Evolutionary conservation across 2,797 vertebrate genomes (phyloP).

Genomic region (Heliangelus exortis): DNA sequence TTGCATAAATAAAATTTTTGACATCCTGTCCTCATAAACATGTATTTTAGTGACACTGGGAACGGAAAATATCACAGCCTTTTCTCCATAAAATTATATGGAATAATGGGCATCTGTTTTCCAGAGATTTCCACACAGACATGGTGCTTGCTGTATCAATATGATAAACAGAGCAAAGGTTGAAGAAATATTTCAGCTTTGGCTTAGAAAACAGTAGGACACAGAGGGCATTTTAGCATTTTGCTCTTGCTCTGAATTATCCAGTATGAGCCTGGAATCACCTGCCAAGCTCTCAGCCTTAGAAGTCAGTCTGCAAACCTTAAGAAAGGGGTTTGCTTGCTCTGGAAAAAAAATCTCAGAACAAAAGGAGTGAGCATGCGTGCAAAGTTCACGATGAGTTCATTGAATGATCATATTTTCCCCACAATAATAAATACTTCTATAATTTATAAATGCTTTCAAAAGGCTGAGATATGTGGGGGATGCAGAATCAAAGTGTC

Average conservation of each 20-base stretch:
- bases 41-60: background rate
- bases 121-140: background rate
- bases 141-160: background rate
- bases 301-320: background rate
- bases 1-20: background rate
- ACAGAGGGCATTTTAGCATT: background rate
- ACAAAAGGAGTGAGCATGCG: conserved; percentile 5
- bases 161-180: background rate
- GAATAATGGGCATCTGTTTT: background rate
- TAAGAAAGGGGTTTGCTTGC: background rate
- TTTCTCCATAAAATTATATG: background rate
- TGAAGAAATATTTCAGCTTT: background rate
- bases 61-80: background rate
- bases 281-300: conserved; percentile 8
- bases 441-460: conserved; percentile 63
- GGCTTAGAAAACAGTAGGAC: background rate
- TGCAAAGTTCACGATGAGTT: conserved; percentile 56
- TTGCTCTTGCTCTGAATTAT: background rate
- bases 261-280: background rate
- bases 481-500: conserved; percentile 58
- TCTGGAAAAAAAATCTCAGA: background rate
- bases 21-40: background rate
- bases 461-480: conserved; percentile 50
- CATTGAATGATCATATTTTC: conserved; percentile 62
- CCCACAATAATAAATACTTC: conserved; percentile 68